Base-by-base conservation (phyloP, 2,113 vertebrate species). In the Saimiri boliviensis region DNA sequence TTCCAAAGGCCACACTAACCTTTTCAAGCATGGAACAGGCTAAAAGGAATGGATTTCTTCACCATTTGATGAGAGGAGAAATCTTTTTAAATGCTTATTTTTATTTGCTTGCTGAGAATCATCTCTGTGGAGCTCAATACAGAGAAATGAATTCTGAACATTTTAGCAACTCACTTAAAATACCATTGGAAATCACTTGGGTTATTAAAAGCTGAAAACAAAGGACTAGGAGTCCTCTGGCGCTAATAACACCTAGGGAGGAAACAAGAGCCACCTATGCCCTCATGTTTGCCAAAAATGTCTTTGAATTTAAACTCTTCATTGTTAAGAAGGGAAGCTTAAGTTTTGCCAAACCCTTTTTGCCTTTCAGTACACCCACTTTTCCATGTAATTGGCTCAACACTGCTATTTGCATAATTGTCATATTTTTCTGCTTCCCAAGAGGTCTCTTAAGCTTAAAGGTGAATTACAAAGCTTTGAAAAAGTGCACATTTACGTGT, bases 1-100 rank as follows among this genome's bases (percentile, higher is more conserved):
- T 99, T 98, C 97, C 99, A 98, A 99, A 99, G 99, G 99, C 98
- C 99, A 99, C 97, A 96, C 98, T 99, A 99, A 99, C 98, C 98
- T 99, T 99, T 99, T 99, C 98, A 98, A 99, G 98, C 97, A 98
- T 98, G 97, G 98, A 97, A 84, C 96, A 96, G 96, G 96, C 98
- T 98, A 98, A 98, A 98, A 98, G 96, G 98, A 98, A 98, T 98
- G 96, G 97, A 98, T 98, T 98, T 98, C 98, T 97, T 98, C 95
- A 95, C 94, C 96, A 97, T 95, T 98, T 98, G 98, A 98, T 97
- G 97, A 98, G 97, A 95, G 88, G 98, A 98, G 97, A 97, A 97
- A 96, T 98, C 98, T 97, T 98, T 68, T 98, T 74, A 98, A 98
- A 98, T 97, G 87, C 91, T 96, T 98, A 97, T 97, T 98, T 98